Conservation (phyloP, 2,797 vertebrate genomes). For the Ambastaia sidthimunki region DNA sequence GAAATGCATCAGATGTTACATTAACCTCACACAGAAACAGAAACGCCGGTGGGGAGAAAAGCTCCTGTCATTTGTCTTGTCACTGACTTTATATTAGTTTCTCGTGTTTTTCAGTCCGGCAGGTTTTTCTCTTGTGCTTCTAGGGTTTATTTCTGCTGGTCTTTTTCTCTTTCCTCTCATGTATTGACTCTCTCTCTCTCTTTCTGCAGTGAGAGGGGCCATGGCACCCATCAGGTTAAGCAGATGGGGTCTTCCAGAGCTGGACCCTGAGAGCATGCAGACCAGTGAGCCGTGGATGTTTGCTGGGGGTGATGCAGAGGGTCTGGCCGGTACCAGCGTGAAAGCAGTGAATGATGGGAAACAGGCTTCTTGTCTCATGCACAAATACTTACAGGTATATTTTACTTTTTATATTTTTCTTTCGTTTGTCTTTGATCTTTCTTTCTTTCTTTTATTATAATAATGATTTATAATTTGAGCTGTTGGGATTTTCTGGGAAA, state of each 20-base stretch:
- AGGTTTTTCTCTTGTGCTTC: constrained; percentile 35
- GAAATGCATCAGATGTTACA: constrained; percentile 75
- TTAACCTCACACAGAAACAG: constrained; percentile 63
- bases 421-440: neutral
- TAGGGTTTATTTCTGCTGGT: neutral
- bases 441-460: neutral
- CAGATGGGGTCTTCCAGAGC: constrained; percentile 89
- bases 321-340: constrained; percentile 90
- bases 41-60: constrained; percentile 39
- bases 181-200: constrained; percentile 4
- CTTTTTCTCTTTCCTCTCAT: constrained; percentile 27
- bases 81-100: constrained; percentile 62
- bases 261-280: constrained; percentile 90
- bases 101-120: constrained; percentile 56
- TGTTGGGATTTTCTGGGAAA: too few relatives aligned
- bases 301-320: constrained; percentile 89
- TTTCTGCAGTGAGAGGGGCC: constrained; percentile 83
- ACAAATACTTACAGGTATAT: constrained; percentile 90
- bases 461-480: too few relatives aligned
- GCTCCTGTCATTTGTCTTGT: constrained; percentile 69
- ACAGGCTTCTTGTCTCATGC: constrained; percentile 94
- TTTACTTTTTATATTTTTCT: constrained; percentile 17
- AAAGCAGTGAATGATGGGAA: constrained; percentile 96
- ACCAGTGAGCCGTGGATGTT: constrained; percentile 93
- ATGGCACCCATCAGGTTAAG: constrained; percentile 88